Evolutionary conservation across 1,140 invertebrate genomes (phyloP), one percentile per base, ranked within the genome.

Genomic region (Aphaenogaster rudis): DNA sequence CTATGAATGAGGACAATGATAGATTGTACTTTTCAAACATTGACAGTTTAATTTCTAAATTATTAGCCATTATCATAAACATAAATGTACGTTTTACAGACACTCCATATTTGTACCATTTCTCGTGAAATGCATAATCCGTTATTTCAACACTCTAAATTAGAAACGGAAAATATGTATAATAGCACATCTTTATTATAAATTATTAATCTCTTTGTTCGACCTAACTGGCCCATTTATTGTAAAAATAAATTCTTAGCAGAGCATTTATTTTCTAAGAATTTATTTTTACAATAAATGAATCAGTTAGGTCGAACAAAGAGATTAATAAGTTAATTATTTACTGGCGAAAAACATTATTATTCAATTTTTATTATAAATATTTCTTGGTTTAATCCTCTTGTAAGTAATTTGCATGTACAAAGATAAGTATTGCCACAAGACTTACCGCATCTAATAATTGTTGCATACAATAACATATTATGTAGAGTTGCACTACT

Each of bases 371-470:
- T 21, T 21, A 80, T 13, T 21, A 28, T 28, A 28, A 28, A 13
- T 2, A 1, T 69, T 52, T 48, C 3, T 8, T 0, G 3, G n/a
- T 67, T 42, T 45, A 45, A 67, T 67, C 13, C 21, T 28, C 28
- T 28, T 28, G 66, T 28, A 2, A 17, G 1, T 50, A 69, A 48
- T 21, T 2, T 28, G 11, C 6, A 67, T 1, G 17, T 3, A 1
- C 39, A 39, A 64, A 64, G 9, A 4, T 64, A n/a, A n/a, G 13
- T 11, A 28, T 28, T 69, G 11, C 66, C 13, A 69, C 39, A 52
- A 50, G 64, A 0, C 67, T 88, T 81, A 92, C 91, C 79, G 90
- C 82, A 28, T 92, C 90, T 11, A 89, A 8, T 66, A 92, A 85
- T 9, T 85, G 48, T 69, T 92, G 90, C 5, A 90, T 57, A 7